These are phyloP conservation scores for Pachyramphus minor DNA, from an alignment of 2,113 vertebrate species.

Conservation along the genomic window DNA sequence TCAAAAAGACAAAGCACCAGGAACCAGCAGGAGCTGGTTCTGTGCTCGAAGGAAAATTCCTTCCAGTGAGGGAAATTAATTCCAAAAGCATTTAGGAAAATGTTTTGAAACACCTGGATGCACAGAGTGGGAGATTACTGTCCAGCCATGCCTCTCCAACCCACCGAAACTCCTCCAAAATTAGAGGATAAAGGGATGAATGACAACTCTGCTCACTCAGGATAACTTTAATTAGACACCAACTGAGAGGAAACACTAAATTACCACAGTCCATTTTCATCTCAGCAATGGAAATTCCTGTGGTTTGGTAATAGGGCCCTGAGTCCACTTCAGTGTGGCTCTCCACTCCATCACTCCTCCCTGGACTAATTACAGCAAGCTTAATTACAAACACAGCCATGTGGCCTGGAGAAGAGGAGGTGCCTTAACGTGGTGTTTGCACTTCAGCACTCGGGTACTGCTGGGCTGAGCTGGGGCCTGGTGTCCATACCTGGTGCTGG, in stretches of 20 bases:
- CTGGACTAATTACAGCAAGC: neutral
- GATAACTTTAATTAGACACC: neutral
- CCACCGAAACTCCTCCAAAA: neutral
- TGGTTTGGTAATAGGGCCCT: neutral
- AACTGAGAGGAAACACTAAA: neutral
- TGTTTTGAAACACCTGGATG: neutral
- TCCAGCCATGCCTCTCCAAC: neutral
- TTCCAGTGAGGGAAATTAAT: neutral
- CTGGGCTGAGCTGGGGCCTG: neutral
- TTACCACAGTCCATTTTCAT: neutral
- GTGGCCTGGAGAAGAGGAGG: neutral
- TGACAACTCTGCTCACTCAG: neutral
- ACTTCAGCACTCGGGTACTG: neutral
- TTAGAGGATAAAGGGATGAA: neutral
- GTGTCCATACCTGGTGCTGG: neutral
- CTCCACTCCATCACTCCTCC: neutral
- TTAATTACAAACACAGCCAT: neutral
- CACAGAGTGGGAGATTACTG: neutral
- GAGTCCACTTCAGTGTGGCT: neutral
- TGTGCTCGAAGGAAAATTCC: neutral
- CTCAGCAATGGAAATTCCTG: neutral
- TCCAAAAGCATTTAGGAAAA: neutral
- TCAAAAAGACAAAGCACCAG: neutral
- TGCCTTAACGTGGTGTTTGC: neutral
- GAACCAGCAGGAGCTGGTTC: neutral